These are phyloP conservation scores for Frankliniella intonsa DNA, from an alignment of 2,888 invertebrate genomes.

Conservation along the genomic window DNA sequence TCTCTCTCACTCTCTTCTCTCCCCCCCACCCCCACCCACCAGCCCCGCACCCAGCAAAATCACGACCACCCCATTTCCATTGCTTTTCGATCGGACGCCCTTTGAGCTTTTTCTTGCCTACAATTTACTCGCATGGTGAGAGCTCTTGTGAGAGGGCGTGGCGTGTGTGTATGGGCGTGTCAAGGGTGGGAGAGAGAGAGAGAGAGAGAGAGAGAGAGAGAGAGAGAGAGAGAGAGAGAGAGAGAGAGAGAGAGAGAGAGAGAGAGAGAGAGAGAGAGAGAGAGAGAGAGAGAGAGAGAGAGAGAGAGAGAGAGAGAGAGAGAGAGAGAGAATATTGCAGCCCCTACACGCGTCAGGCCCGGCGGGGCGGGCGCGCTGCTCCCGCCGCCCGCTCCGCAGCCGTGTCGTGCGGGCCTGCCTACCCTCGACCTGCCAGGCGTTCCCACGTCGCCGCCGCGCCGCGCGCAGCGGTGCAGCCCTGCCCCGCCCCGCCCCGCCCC, in stretches of 20 bases:
- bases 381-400: neutral
- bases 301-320: neutral
- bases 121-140: too few relatives aligned
- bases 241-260: neutral
- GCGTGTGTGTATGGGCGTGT: too few relatives aligned
- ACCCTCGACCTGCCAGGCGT: neutral
- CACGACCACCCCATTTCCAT: too few relatives aligned
- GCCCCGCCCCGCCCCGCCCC: neutral
- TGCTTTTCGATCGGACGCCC: too few relatives aligned
- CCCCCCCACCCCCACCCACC: too few relatives aligned
- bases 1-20: too few relatives aligned
- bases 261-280: neutral
- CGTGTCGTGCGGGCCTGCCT: neutral
- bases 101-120: too few relatives aligned
- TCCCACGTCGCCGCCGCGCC: neutral
- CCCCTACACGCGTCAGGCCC: too few relatives aligned
- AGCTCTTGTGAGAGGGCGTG: too few relatives aligned
- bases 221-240: neutral
- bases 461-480: neutral
- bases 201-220: neutral
- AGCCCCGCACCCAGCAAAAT: too few relatives aligned
- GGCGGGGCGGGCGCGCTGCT: too few relatives aligned
- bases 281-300: neutral
- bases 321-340: neutral
- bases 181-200: too few relatives aligned